Base-by-base conservation (phyloP, 2,888 invertebrate species). In the Drosophila neonasuta region DNA sequence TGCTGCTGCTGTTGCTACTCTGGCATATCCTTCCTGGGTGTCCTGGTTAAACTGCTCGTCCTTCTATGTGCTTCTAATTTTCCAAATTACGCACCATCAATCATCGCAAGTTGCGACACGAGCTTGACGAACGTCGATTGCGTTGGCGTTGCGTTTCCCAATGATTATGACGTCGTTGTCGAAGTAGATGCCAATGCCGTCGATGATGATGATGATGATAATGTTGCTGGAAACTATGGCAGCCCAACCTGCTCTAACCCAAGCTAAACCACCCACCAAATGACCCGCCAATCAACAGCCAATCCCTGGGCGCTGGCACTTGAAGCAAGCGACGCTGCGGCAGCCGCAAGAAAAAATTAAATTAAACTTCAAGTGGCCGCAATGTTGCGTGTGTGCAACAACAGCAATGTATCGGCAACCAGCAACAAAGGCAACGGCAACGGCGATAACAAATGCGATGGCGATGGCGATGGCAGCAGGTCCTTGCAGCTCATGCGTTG, bases 41-140 rank as follows among this genome's bases (percentile, higher is more conserved):
- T 17, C 32, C 63, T 58, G 50, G 42, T 34, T 50, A 13, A 10
- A 20, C 42, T 36, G 61, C 20, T 63, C 30, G 44, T 62, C 56
- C 68, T 64, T 71, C 67, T 54, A 57, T 64, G 62, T 68, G 86
- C 86, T 84, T 86, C 87, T 86, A 83, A 86, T 87, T 88, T 87
- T 77, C 87, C 87, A 87, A 88, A 88, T 88, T 88, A 87, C 87
- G 88, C 84, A 85, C 85, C 89, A 89, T 88, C 88, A 87, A 89
- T 89, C 89, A 88, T 87, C 79, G 67, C 80, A 71, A 74, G 76
- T 80, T 78, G 77, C 72, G 75, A 77, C 68, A 72, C 79, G 77
- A 78, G 78, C 68, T 77, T 83, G 86, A 83, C 77, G 86, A 84
- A 70, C 81, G 77, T 82, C 78, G 85, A 76, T 75, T 69, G 67